These are phyloP conservation scores for Scaptomyza montana DNA, from an alignment of 1,140 invertebrate species.

Conservation along the genomic window DNA sequence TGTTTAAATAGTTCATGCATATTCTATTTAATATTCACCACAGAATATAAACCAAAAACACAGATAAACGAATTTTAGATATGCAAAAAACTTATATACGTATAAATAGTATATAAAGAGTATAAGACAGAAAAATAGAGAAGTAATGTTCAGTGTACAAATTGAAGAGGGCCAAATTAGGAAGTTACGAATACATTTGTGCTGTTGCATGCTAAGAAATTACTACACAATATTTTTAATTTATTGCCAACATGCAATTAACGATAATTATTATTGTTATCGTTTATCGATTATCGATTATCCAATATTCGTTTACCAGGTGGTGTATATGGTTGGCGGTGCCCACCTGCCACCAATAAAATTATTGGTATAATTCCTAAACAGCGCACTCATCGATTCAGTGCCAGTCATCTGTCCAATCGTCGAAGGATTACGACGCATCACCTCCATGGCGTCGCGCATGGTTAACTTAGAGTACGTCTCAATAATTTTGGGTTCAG, in stretches of 20 bases:
- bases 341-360: conserved; percentile 92
- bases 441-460: conserved; percentile 96
- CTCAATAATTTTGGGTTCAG: conserved; percentile 96
- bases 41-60: conserved; percentile 15
- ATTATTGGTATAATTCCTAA: conserved; percentile 92
- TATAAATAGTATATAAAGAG: conserved; percentile 12
- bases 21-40: background rate
- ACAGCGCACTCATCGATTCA: conserved; percentile 95
- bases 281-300: conserved; percentile 34
- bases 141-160: conserved; percentile 22
- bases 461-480: conserved; percentile 97
- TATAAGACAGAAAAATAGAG: conserved; percentile 15
- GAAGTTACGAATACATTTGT: conserved; percentile 34
- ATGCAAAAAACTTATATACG: conserved; percentile 18
- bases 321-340: conserved; percentile 83
- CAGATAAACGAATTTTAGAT: conserved; percentile 75
- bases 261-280: conserved; percentile 28
- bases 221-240: conserved; percentile 45
- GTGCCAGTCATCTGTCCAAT: conserved; percentile 92
- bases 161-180: conserved; percentile 14
- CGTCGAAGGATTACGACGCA: conserved; percentile 92
- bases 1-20: background rate
- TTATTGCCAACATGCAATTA: conserved; percentile 65
- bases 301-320: conserved; percentile 84
- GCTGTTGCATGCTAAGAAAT: conserved; percentile 57